Base-by-base conservation (phyloP, 2,888 invertebrate species). In the Lasioglossum lativentre region DNA sequence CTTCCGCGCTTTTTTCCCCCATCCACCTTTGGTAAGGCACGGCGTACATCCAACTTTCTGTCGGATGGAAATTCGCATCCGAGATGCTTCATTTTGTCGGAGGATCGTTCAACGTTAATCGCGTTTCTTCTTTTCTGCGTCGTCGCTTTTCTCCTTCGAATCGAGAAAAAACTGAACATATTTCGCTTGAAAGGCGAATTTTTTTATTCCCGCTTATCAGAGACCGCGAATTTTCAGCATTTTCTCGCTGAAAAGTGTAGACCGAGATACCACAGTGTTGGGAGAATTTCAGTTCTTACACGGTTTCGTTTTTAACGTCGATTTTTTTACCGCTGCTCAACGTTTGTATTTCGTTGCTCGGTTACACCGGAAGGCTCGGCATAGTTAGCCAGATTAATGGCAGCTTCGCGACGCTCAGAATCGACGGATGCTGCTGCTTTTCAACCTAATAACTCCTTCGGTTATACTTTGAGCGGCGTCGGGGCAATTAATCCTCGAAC, bases 391-490 rank as follows among this genome's bases (percentile, higher is more conserved):
- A 30, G 27, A 63, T 63, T 63, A 27, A 63, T 30, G 59, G 16
- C 59, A 6, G 14, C 59, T 14, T 63, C 5, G 30, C 27, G 59
- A 30, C 14, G 59, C 27, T 27, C 5, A 16, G 30, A 66, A 66
- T 34, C 66, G 66, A 34, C 66, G 66, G 66, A 66, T 34, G 66
- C 66, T 23, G 34, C 66, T 30, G 66, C 19, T 34, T 66, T 66
- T 66, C 66, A 34, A 23, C 30, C 59, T 30, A 66, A 34, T 34
- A 34, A 66, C 66, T 66, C 34, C 19, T 23, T 19, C 66, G 66
- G 34, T 30, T 66, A 66, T 19, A 23, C 66, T 30, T 19, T 19
- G 66, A 30, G 34, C 30, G 12, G 8, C 16, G 66, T 30, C 66
- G 66, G 34, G 30, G 34, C 19, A 34, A 66, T 66, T 66, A 66